Percentiles rank a stretch among this genome's conserved stretches.
Conservation (phyloP, 2,888 invertebrate species). For the Pteria penguin region DNA sequence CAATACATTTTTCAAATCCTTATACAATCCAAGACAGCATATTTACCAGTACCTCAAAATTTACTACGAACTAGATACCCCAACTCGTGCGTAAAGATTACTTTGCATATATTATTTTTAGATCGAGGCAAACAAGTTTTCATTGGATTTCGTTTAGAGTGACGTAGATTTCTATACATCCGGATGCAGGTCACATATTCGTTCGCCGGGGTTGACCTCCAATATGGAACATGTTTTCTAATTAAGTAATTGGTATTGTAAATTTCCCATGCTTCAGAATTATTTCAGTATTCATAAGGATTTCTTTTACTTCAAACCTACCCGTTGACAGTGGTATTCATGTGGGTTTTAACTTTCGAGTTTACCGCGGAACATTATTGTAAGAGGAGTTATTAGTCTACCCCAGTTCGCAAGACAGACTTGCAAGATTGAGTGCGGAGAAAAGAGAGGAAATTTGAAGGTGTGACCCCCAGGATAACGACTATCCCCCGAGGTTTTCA, state of each 20-base stretch:
- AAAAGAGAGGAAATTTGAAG: conserved; percentile 40
- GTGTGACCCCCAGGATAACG: conserved; percentile 45
- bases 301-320: no score
- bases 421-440: conserved; percentile 50
- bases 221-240: conserved; percentile 3
- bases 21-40: no score
- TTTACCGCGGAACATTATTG: no score
- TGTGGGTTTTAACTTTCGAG: no score
- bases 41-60: no score
- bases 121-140: background rate
- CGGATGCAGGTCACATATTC: conserved; percentile 23
- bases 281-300: no score
- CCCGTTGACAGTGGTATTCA: no score
- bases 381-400: no score
- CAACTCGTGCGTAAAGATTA: conserved; percentile 1
- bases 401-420: background rate
- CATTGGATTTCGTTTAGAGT: conserved; percentile 8
- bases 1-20: no score
- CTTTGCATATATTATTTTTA: conserved; percentile 28
- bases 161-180: conserved; percentile 21
- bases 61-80: no score
- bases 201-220: conserved; percentile 28
- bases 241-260: background rate
- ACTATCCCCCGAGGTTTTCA: conserved; percentile 68
- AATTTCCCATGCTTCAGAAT: no score